These are phyloP conservation scores for Ptychobarbus kaznakovi DNA, from an alignment of 2,797 vertebrate genomes.

Conservation along the genomic window DNA sequence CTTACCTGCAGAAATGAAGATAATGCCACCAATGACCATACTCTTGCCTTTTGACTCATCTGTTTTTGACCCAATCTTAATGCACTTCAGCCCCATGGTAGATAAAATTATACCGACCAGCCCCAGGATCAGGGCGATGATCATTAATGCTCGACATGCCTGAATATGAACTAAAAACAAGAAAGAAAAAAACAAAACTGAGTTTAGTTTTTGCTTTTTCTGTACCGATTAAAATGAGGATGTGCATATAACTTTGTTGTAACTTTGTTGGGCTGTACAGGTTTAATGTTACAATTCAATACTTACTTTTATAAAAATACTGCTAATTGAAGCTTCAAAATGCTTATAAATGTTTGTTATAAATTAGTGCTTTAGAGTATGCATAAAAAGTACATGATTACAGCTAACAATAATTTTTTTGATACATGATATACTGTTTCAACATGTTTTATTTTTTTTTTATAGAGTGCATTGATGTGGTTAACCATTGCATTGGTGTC, in stretches of 20 bases:
- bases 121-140: conserved; percentile 81
- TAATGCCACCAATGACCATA: conserved; percentile 73
- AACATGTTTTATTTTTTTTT: not conserved
- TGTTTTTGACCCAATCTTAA: conserved; percentile 75
- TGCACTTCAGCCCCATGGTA: conserved; percentile 87
- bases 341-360: not conserved
- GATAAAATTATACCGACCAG: conserved; percentile 76
- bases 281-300: not conserved
- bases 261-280: not conserved
- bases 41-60: conserved; percentile 83
- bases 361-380: not conserved
- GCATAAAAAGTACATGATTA: not conserved
- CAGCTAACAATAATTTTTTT: not conserved
- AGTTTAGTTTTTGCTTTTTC: not conserved
- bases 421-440: not conserved
- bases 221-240: not conserved
- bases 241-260: not conserved
- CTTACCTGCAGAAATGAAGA: conserved; percentile 82
- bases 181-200: not conserved
- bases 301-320: not conserved
- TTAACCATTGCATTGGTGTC: not conserved
- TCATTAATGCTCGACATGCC: conserved; percentile 87
- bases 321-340: not conserved
- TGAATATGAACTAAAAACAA: conserved; percentile 78
- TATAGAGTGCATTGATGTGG: not conserved